Base-by-base conservation (phyloP, 1,140 invertebrate genomes). In the Zaprionus davidi region DNA sequence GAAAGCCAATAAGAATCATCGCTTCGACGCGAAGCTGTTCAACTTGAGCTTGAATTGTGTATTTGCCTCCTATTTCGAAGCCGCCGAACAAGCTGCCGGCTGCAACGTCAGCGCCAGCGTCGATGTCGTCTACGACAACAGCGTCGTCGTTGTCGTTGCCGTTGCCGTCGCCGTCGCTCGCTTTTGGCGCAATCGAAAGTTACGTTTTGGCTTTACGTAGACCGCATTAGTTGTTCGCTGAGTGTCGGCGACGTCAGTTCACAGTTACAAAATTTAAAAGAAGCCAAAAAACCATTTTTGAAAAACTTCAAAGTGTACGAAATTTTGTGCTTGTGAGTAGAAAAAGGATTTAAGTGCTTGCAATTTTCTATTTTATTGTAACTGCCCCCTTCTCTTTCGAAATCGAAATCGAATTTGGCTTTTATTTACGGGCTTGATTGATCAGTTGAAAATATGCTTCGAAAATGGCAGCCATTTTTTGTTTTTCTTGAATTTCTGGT, bases 151-250 rank as follows among this genome's bases (percentile, higher is more conserved):
- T 6, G 26, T 7, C 6, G 26, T 7, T 20, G 49, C 11, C 56
- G 62, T 53, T 11, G 49, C 11, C n/a, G 36, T 13, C 51, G 58
- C 13, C 62, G 60, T 34, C 71, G 49, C 57, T 69, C 62, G 76
- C 66, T 87, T 86, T 87, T 83, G 84, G 81, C 84, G 84, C 84
- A 87, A 88, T 88, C 84, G 84, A 87, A 87, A 87, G 84, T 88
- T 81, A 87, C 84, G 84, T 87, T 84, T 84, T 51, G 78, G 81
- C 84, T 83, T 88, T 84, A 84, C 85, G 81, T 84, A 81, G 81
- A 57, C 73, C 74, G 84, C 84, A 81, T 87, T 87, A 87, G 84
- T 87, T 81, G 84, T 70, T 81, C 78, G 74, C 69, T 71, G 84
- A 78, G 68, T 73, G 81, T 88, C 78, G 78, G 64, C 84, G 84